Evolutionary conservation across 2,888 invertebrate genomes (phyloP).

Genomic region (Camptogramma bilineatum): DNA sequence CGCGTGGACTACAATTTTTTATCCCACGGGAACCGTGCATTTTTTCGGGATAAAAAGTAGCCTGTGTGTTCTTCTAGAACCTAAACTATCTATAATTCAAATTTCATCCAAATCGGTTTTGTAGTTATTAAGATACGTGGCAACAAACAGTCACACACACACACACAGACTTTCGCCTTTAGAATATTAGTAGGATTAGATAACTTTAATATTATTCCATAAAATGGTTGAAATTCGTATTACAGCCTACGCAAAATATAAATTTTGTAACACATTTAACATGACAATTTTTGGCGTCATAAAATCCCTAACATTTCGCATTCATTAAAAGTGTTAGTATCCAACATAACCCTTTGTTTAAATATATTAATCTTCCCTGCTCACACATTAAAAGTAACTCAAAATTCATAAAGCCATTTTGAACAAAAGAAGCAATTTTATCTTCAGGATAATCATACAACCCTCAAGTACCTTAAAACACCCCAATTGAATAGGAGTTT

Average conservation of each 20-base stretch:
- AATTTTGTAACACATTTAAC: neutral
- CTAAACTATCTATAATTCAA: no score
- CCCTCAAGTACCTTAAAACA: constrained; percentile 34
- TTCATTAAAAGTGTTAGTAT: constrained; percentile 23
- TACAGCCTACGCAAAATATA: neutral
- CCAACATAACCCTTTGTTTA: constrained; percentile 12
- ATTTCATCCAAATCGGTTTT: no score
- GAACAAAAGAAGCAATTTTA: constrained; percentile 44
- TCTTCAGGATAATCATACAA: constrained; percentile 43
- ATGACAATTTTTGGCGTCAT: neutral
- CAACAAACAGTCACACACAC: no score
- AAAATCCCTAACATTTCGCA: constrained; percentile 11
- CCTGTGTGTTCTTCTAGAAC: no score
- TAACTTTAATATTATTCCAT: no score
- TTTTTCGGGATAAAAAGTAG: no score
- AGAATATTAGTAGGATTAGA: no score
- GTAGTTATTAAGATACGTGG: no score
- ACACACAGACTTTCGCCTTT: no score
- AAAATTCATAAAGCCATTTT: constrained; percentile 40
- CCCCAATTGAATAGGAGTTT: constrained; percentile 43
- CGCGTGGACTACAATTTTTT: no score
- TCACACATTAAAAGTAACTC: constrained; percentile 37
- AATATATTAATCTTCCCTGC: constrained; percentile 29
- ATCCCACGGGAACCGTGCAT: no score
- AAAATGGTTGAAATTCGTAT: no score